Evolutionary conservation across 2,113 vertebrate genomes (phyloP).

Genomic region (Boulengeromyrus knoepffleri): DNA sequence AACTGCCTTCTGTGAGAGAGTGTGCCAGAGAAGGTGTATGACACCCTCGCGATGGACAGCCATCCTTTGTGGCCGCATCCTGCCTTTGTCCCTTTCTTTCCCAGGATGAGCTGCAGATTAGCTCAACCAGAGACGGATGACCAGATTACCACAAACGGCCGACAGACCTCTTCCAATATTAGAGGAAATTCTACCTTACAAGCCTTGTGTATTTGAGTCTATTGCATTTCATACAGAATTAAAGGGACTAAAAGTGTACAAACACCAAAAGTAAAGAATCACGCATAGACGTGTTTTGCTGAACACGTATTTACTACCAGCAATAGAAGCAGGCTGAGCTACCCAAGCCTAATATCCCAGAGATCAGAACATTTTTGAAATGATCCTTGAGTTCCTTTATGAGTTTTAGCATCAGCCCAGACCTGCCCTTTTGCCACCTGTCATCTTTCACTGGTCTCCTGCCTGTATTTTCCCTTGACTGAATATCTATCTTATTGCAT

Average conservation of each 20-base stretch:
- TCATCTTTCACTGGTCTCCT: neutral
- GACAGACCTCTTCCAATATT: neutral
- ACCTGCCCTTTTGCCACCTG: neutral
- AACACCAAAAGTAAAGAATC: slow-evolving; percentile 16
- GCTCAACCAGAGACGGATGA: neutral
- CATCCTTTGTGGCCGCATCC: too few relatives aligned
- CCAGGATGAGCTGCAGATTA: neutral
- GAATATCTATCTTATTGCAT: neutral
- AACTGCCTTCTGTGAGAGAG: neutral
- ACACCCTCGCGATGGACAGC: too few relatives aligned
- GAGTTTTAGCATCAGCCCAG: neutral
- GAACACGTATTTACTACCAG: slow-evolving; percentile 72
- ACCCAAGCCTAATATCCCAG: slow-evolving; percentile 52
- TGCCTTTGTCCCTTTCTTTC: too few relatives aligned
- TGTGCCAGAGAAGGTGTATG: neutral
- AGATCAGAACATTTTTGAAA: neutral
- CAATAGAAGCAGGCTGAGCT: slow-evolving; percentile 56
- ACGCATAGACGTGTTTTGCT: slow-evolving; percentile 64
- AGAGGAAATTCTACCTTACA: neutral
- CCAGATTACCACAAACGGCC: neutral
- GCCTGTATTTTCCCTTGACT: neutral
- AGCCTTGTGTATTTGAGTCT: neutral
- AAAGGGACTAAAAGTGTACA: neutral
- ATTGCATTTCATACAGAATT: neutral
- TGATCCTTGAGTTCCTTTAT: neutral